Percentiles rank a stretch among this genome's conserved stretches.
Evolutionary conservation across 2,888 invertebrate genomes (phyloP).

Genomic region (Philhelius pedissequus): DNA sequence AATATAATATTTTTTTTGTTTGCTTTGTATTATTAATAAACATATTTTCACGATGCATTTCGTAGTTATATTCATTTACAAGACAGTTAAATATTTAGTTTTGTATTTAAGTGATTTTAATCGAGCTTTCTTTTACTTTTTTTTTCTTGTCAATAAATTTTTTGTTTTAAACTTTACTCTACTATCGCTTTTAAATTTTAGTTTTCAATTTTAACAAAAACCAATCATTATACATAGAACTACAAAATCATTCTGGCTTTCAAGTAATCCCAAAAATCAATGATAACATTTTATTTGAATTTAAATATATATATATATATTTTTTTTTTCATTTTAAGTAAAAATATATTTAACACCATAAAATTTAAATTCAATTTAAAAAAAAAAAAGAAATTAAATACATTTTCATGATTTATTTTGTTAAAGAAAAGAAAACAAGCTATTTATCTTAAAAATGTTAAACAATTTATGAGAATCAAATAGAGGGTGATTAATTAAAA

Average conservation of each 20-base stretch:
- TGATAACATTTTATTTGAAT: slow-evolving; percentile 21
- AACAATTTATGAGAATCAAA: slow-evolving; percentile 63
- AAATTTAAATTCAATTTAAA: neutral
- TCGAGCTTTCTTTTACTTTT: slow-evolving; percentile 14
- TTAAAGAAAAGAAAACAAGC: neutral
- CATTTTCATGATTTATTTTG: slow-evolving; percentile 16
- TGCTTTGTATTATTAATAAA: slow-evolving; percentile 1
- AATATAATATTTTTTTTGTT: neutral
- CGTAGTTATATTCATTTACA: slow-evolving; percentile 21
- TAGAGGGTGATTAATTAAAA: slow-evolving; percentile 38
- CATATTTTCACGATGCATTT: slow-evolving; percentile 41
- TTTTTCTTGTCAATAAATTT: slow-evolving; percentile 31
- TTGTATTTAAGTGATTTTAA: slow-evolving; percentile 19
- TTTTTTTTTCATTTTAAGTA: slow-evolving; percentile 10
- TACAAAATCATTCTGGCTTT: slow-evolving; percentile 38
- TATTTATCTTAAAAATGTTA: slow-evolving; percentile 7
- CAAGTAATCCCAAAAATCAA: slow-evolving; percentile 20
- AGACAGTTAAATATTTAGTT: slow-evolving; percentile 29
- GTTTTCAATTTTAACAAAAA: neutral
- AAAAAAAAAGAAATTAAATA: neutral
- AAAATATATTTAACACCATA: slow-evolving; percentile 27
- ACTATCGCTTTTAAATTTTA: slow-evolving; percentile 23
- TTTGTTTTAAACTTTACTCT: slow-evolving; percentile 31
- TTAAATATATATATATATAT: neutral
- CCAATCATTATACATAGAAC: neutral